A percentile compares a stretch with the other conserved stretches of the same genome.
These are phyloP conservation scores for Isoperla grammatica DNA, from an alignment of 2,888 invertebrate species.

Conservation along the genomic window DNA sequence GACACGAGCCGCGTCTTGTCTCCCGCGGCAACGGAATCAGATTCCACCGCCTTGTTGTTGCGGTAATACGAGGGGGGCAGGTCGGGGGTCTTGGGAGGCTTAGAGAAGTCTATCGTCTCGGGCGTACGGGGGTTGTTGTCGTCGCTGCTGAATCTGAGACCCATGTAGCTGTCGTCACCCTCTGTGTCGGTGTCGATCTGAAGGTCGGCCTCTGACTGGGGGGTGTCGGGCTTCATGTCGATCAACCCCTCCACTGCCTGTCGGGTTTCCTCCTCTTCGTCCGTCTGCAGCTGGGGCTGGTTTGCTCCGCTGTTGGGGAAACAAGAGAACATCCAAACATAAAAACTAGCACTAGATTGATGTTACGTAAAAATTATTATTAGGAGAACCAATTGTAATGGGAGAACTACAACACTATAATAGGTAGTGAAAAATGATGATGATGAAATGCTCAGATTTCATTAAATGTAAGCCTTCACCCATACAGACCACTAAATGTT, in stretches of 20 bases:
- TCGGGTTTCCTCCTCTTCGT: constrained; percentile 76
- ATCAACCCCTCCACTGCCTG: constrained; percentile 76
- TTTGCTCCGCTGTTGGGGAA: constrained; percentile 19
- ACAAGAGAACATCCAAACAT: too few species aligned
- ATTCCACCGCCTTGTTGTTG: constrained; percentile 22
- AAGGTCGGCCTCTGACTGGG: constrained; percentile 75
- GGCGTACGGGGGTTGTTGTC: constrained; percentile 46
- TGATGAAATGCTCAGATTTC: too few species aligned
- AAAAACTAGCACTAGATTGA: too few species aligned
- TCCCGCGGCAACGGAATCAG: neutral
- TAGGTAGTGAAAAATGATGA: too few species aligned
- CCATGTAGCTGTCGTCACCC: constrained; percentile 56
- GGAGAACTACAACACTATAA: too few species aligned
- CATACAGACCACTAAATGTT: too few species aligned
- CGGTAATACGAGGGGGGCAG: constrained; percentile 50
- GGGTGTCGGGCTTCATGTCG: constrained; percentile 76
- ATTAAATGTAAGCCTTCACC: too few species aligned
- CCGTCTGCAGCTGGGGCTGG: constrained; percentile 51
- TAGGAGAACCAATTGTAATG: too few species aligned
- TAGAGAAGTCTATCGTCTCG: constrained; percentile 48
- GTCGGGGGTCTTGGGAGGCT: constrained; percentile 52
- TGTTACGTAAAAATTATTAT: too few species aligned
- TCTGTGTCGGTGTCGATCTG: constrained; percentile 84
- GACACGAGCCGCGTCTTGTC: neutral
- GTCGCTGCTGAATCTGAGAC: constrained; percentile 43